Percentiles rank a stretch among this genome's conserved stretches.
Conservation (phyloP, 2,888 invertebrate genomes). For the Agrochola lychnidis region DNA sequence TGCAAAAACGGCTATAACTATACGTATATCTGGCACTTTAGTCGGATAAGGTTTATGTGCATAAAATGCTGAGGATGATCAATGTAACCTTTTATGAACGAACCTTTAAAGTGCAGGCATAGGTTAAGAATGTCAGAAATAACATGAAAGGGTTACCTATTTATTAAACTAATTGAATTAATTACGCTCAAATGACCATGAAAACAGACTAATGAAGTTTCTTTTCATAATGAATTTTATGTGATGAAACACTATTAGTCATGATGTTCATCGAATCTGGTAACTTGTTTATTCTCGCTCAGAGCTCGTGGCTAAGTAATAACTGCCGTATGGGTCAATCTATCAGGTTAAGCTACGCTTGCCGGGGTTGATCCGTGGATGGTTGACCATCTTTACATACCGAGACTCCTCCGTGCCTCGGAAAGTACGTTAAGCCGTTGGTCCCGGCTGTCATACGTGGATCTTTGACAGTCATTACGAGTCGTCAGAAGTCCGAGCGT, state of each 20-base stretch:
- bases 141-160: constrained; percentile 2
- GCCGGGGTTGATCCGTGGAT: too few species aligned
- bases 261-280: too few species aligned
- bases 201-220: neutral
- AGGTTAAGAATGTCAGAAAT: neutral
- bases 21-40: neutral
- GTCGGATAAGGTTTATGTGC: neutral
- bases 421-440: too few species aligned
- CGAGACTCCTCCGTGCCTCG: too few species aligned
- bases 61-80: neutral
- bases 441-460: too few species aligned
- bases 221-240: neutral
- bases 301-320: too few species aligned
- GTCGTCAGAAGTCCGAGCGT: too few species aligned
- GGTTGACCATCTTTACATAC: too few species aligned
- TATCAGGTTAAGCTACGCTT: too few species aligned
- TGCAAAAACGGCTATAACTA: neutral
- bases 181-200: neutral
- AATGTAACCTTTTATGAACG: constrained; percentile 6
- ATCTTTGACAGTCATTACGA: too few species aligned
- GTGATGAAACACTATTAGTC: neutral
- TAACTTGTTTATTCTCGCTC: too few species aligned
- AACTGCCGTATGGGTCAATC: too few species aligned
- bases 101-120: constrained; percentile 3
- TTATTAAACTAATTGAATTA: constrained; percentile 4